Percentiles rank a stretch among this genome's conserved stretches.
phyloP scores from a whole-genome alignment of 2,888 invertebrate species.

The Drosophila nr. perissopoda region DNA sequence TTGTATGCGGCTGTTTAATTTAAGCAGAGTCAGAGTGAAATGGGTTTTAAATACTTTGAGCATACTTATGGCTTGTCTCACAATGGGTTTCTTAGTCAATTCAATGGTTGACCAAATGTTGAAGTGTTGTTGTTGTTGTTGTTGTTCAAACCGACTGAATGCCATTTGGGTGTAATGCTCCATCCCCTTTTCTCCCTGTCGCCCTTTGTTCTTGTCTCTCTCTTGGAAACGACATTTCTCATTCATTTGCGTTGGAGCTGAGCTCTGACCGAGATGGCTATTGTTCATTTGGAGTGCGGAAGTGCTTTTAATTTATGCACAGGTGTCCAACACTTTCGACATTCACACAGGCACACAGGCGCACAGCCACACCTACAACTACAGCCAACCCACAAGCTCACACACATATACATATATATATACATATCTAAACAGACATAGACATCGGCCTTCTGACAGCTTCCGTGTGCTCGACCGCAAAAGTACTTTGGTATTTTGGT shows the following conservation, averaged over 20 bases:
- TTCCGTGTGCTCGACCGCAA: constrained; percentile 37
- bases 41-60: constrained; percentile 16
- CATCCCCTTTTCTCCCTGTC: background rate
- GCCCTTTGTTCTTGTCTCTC: background rate
- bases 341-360: constrained; percentile 14
- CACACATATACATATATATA: background rate
- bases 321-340: constrained; percentile 58
- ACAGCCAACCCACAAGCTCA: background rate
- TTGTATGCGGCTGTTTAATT: constrained; percentile 1
- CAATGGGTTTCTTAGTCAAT: constrained; percentile 15
- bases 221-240: constrained; percentile 37
- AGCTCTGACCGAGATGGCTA: constrained; percentile 27
- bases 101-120: constrained; percentile 38
- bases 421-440: constrained; percentile 17
- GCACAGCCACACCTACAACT: background rate
- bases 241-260: constrained; percentile 46
- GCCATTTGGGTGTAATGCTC: constrained; percentile 6
- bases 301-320: constrained; percentile 72
- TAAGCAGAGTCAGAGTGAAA: constrained; percentile 5
- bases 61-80: constrained; percentile 6
- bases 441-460: constrained; percentile 18
- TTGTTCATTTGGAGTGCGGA: constrained; percentile 61
- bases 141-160: constrained; percentile 9
- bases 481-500: constrained; percentile 53
- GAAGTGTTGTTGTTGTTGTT: constrained; percentile 34